These are phyloP conservation scores for Pseudochirops corinnae DNA, from an alignment of 2,797 vertebrate species.

Conservation along the genomic window DNA sequence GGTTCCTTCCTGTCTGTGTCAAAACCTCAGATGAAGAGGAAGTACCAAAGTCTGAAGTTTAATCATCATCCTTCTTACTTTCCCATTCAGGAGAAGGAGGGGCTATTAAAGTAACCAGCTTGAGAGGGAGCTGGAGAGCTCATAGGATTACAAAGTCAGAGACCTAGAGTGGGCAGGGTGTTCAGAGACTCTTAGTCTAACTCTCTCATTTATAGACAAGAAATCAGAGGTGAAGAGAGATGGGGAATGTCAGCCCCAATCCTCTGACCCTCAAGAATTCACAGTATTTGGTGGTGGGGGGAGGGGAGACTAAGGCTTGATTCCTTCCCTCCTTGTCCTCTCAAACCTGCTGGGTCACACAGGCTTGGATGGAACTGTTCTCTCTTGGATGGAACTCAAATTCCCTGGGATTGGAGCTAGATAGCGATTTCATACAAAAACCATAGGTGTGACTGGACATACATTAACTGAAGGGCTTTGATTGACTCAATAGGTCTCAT, in stretches of 20 bases:
- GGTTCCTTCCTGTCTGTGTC: slow-evolving; percentile 57
- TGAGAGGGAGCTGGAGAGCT: not conserved
- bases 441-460: not conserved
- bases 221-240: not conserved
- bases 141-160: not conserved
- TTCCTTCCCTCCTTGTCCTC: not conserved
- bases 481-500: not conserved
- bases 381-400: not conserved
- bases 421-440: not conserved
- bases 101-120: not conserved
- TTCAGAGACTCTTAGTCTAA: not conserved
- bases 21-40: slow-evolving; percentile 61
- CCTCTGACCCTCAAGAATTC: not conserved
- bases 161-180: not conserved
- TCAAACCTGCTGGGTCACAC: not conserved
- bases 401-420: not conserved
- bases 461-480: not conserved
- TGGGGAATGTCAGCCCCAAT: not conserved
- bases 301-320: not conserved
- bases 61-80: slow-evolving; percentile 40
- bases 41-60: slow-evolving; percentile 2
- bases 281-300: not conserved
- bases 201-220: not conserved
- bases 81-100: slow-evolving; percentile 54
- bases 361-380: not conserved